Percentiles rank a stretch among this genome's conserved stretches.
phyloP scores from a whole-genome alignment of 2,797 vertebrate species.

The Myotis myotis region DNA sequence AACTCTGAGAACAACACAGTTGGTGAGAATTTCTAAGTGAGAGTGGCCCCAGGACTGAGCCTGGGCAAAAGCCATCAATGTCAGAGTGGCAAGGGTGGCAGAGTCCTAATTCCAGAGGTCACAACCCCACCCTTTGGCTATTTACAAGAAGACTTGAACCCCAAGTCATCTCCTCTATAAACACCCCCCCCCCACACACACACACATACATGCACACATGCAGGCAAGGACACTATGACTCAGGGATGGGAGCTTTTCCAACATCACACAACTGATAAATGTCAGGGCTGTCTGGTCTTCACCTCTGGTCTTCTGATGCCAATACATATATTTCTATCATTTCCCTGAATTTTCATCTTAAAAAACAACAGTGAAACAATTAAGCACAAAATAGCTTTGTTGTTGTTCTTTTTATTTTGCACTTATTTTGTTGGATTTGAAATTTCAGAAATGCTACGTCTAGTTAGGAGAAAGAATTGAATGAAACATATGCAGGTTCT shows the following conservation, averaged over 20 bases:
- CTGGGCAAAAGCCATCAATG: background rate
- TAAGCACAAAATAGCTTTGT: background rate
- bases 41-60: background rate
- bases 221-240: background rate
- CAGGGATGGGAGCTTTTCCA: background rate
- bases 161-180: background rate
- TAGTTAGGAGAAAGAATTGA: constrained; percentile 1
- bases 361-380: background rate
- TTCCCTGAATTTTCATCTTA: background rate
- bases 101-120: constrained; percentile 31
- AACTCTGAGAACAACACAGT: background rate
- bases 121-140: background rate
- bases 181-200: background rate
- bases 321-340: background rate
- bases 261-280: background rate
- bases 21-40: background rate
- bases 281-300: background rate
- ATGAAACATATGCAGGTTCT: background rate
- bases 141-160: constrained; percentile 51
- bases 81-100: background rate
- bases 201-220: background rate
- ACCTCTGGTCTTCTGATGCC: background rate
- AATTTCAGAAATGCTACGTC: background rate
- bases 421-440: constrained; percentile 12
- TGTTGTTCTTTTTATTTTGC: background rate